These are phyloP conservation scores for Sander lucioperca DNA, from an alignment of 2,113 vertebrate species.

Conservation along the genomic window DNA sequence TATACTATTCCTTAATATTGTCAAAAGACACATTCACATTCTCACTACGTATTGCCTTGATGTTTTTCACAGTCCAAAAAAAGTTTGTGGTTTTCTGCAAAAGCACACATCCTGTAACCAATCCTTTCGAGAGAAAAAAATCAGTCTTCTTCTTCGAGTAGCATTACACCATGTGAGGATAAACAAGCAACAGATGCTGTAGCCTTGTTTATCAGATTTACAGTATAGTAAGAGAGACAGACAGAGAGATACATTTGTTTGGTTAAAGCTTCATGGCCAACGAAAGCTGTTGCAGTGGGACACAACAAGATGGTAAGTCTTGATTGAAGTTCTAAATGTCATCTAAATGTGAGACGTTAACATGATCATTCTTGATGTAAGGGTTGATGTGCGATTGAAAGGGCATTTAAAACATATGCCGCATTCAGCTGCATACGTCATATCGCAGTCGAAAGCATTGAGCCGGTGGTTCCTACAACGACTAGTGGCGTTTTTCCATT, in stretches of 20 bases:
- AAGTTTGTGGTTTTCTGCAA: slow-evolving; percentile 81
- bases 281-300: fast-evolving
- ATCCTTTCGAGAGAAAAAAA: not conserved
- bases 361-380: not conserved
- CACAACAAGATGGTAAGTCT: slow-evolving; percentile 39
- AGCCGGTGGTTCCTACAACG: not conserved
- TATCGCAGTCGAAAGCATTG: not conserved
- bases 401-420: not conserved
- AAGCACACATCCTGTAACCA: slow-evolving; percentile 76
- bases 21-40: not conserved
- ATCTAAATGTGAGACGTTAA: not conserved
- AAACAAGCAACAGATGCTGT: slow-evolving; percentile 4
- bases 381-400: not conserved
- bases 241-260: not conserved
- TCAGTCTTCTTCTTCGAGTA: not conserved
- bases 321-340: not conserved
- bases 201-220: not conserved
- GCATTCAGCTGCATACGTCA: not conserved
- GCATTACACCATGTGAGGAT: not conserved
- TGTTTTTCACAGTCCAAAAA: slow-evolving; percentile 11
- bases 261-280: slow-evolving; percentile 24
- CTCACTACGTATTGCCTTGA: not conserved
- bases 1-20: not conserved
- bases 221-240: not conserved
- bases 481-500: no score